A percentile compares a stretch with the other conserved stretches of the same genome.
Conservation (phyloP, 2,888 invertebrate species). For the Diogma glabrata region DNA sequence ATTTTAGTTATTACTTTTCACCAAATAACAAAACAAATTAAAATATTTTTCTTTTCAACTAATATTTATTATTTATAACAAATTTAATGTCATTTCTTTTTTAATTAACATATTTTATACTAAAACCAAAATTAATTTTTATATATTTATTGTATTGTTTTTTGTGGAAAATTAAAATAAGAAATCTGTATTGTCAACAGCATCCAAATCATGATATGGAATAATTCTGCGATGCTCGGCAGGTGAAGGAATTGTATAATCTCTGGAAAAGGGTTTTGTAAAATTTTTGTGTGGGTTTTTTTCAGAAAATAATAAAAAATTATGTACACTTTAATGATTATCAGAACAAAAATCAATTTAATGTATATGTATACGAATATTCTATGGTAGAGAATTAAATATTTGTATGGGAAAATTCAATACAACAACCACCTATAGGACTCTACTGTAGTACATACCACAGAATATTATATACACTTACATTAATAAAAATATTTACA, state of each 20-base stretch:
- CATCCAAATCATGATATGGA: conserved; percentile 85
- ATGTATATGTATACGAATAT: no score
- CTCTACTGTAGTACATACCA: no score
- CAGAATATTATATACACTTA: no score
- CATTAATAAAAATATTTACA: no score
- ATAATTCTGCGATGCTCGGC: conserved; percentile 63
- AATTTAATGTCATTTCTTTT: not conserved
- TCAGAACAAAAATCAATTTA: not conserved
- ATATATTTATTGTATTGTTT: not conserved
- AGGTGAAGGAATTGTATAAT: conserved; percentile 4
- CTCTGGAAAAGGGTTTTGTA: conserved; percentile 7
- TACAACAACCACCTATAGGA: not conserved
- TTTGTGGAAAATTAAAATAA: conserved; percentile 40
- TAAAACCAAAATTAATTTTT: not conserved
- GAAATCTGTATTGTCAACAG: conserved; percentile 68
- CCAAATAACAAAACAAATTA: no score
- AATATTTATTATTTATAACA: no score
- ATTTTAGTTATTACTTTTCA: no score
- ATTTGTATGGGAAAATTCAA: not conserved
- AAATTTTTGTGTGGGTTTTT: conserved; percentile 35
- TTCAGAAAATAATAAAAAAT: conserved; percentile 41
- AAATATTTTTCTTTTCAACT: not conserved
- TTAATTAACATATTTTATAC: not conserved
- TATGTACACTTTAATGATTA: no score
- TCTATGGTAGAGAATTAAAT: not conserved